Conservation (phyloP, 2,797 vertebrate genomes). For the Lemur catta region DNA sequence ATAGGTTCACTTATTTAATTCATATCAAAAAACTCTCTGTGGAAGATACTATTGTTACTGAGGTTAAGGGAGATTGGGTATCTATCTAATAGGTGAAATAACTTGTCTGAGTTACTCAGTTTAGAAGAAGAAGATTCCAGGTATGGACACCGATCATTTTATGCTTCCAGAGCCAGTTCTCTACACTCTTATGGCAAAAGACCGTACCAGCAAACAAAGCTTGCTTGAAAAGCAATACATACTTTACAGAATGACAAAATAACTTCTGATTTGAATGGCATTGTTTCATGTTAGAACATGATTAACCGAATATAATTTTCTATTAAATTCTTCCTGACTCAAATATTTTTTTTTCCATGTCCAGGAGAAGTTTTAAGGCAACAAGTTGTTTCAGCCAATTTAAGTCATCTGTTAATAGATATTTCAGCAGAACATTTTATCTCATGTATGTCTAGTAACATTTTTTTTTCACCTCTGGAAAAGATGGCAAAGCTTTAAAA, state of each 20-base stretch:
- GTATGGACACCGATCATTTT: neutral
- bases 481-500: neutral
- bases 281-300: neutral
- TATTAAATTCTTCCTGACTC: neutral
- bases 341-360: neutral
- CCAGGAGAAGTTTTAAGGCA: neutral
- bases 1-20: neutral
- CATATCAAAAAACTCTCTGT: neutral
- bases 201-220: neutral
- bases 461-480: neutral
- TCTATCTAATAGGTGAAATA: neutral
- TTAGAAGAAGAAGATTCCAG: neutral
- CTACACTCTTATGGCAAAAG: neutral
- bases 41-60: neutral
- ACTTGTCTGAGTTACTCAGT: neutral
- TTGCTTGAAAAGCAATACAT: neutral
- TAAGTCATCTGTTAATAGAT: neutral
- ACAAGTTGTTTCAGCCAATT: neutral
- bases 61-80: neutral
- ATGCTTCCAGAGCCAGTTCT: neutral
- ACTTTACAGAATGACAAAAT: neutral
- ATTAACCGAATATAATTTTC: neutral
- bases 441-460: neutral
- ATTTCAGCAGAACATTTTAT: neutral
- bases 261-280: neutral